These are phyloP conservation scores for Petroica traversi DNA, from an alignment of 2,113 vertebrate genomes.

Conservation along the genomic window DNA sequence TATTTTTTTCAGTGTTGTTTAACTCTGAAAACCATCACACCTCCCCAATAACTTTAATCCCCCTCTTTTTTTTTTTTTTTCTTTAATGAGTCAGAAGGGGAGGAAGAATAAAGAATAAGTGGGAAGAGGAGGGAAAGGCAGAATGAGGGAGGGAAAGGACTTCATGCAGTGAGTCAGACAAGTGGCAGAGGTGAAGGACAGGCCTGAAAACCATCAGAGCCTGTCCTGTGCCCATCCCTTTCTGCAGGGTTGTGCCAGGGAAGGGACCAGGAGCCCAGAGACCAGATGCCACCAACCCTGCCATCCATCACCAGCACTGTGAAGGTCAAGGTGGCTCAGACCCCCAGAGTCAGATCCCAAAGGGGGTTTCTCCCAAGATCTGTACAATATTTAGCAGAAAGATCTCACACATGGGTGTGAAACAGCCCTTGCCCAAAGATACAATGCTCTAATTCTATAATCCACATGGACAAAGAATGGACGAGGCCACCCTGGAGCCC, in stretches of 20 bases:
- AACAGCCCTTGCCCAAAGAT: not conserved
- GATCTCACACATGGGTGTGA: accelerated
- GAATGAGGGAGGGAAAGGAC: too few relatives aligned
- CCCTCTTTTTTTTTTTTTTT: not conserved
- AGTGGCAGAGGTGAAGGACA: not conserved
- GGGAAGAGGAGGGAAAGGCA: not conserved
- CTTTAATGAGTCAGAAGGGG: not conserved
- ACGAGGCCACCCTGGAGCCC: not conserved
- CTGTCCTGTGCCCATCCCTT: not conserved
- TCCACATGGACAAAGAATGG: accelerated
- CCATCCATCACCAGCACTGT: not conserved
- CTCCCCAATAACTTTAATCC: not conserved
- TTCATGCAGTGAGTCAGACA: not conserved
- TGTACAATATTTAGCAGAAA: not conserved
- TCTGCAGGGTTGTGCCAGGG: not conserved
- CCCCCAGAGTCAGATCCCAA: not conserved
- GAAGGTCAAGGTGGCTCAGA: not conserved
- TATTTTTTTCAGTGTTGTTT: slow-evolving; percentile 23
- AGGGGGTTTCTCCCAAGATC: not conserved
- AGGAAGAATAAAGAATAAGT: not conserved
- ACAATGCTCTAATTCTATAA: not conserved
- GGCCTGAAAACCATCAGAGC: not conserved
- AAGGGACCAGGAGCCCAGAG: not conserved
- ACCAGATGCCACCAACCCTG: accelerated
- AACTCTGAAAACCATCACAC: slow-evolving; percentile 20